Conservation (phyloP, 2,888 invertebrate genomes). For the Chrysotoxum bicinctum region DNA sequence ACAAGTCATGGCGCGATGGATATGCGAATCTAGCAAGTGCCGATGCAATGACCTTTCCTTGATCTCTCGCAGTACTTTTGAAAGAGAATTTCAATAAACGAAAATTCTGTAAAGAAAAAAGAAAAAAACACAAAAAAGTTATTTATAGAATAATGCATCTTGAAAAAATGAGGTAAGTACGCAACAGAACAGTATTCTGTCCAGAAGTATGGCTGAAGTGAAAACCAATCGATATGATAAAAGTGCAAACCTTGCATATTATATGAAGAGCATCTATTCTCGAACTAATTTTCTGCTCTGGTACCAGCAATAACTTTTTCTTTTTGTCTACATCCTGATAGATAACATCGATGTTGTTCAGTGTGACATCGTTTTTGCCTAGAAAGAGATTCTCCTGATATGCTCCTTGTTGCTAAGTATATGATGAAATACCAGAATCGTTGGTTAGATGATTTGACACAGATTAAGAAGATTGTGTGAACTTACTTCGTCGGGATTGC, state of each 20-base stretch:
- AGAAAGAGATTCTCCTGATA: constrained; percentile 80
- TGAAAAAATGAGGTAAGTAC: neutral
- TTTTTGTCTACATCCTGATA: constrained; percentile 79
- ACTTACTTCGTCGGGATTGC: constrained; percentile 65
- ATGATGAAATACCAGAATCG: neutral
- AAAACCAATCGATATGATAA: constrained; percentile 40
- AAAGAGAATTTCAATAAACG: constrained; percentile 93
- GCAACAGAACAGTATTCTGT: neutral
- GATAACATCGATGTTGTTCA: constrained; percentile 81
- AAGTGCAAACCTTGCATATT: constrained; percentile 77
- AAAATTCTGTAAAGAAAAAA: constrained; percentile 88
- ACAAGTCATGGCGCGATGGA: constrained; percentile 91
- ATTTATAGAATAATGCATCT: constrained; percentile 6
- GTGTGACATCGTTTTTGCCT: constrained; percentile 80
- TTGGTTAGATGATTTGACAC: neutral
- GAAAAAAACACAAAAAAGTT: constrained; percentile 69
- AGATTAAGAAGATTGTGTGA: neutral
- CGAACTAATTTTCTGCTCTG: constrained; percentile 79
- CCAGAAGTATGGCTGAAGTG: constrained; percentile 40
- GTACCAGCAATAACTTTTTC: constrained; percentile 78
- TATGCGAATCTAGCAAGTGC: constrained; percentile 93
- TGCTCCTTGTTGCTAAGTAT: constrained; percentile 73
- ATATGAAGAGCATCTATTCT: constrained; percentile 80
- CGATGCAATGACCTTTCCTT: constrained; percentile 90
- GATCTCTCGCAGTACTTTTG: constrained; percentile 90